Evolutionary conservation across 2,113 vertebrate genomes (phyloP), one percentile per base, ranked within the genome.

Genomic region (Pteruthius melanotis): DNA sequence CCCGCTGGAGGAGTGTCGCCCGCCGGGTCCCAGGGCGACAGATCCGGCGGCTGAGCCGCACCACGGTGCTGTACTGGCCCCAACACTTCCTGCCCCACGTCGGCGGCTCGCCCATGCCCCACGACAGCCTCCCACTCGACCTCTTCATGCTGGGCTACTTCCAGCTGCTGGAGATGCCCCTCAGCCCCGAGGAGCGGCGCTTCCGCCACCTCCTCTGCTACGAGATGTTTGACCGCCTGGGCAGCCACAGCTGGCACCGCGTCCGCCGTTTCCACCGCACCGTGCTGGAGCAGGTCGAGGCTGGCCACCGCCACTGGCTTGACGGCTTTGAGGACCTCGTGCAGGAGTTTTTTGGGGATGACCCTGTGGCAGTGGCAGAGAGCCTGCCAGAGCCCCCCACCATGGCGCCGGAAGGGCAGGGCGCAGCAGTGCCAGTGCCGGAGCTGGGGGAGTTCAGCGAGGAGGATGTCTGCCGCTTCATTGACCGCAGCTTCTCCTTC

Each of bases 121-220:
- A 99, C 2, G 98, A 99, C 94, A 99, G 98, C 95, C 98, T 99
- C 83, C 98, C 98, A 0, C 98, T 99, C 3, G 99, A 99, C 96
- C 99, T 99, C 53, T 99, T 99, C 97, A 99, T 99, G 99, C 98
- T 99, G 18, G 99, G 99, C 80, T 99, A 99, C 96, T 99, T 99
- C 94, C 99, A 99, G 97, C 97, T 99, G 61, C 97, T 99, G n/a
- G 99, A 99, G 97, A 99, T 99, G 99, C 98, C 97, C 77, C 98
- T 99, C 97, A 98, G 98, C 83, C 98, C 98, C 1, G 97, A 97
- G 24, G 99, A 99, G 90, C 98, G 99, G 86, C 99, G 98, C 90
- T 99, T 99, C 90, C 98, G 99, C 31, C 99, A 99, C 97, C 98
- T 99, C 52, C 98, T 99, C 74, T 99, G 99, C 97, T 99, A 99